phyloP scores from a whole-genome alignment of 2,113 vertebrate species.

The Scomber colias region DNA sequence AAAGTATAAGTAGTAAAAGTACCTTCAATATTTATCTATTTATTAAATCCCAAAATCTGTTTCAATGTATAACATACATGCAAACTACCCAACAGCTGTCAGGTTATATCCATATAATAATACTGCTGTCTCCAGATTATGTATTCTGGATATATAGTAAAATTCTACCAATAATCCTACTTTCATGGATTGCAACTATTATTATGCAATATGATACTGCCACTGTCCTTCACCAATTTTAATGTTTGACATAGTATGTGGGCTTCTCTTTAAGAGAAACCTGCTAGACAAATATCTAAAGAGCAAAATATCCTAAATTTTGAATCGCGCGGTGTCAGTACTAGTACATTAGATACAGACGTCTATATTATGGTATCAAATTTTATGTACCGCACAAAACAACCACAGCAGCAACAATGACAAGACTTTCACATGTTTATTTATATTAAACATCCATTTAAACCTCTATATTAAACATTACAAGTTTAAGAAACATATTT shows the following conservation, averaged over 20 bases:
- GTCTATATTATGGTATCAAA: not conserved
- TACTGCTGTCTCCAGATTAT: no score
- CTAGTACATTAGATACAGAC: rapidly evolving
- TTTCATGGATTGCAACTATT: no score
- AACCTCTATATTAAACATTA: not conserved
- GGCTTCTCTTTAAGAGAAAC: slow-evolving; percentile 78
- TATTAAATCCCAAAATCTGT: no score
- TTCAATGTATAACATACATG: no score
- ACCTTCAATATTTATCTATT: no score
- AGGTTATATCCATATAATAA: no score
- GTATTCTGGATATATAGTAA: no score
- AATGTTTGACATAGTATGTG: rapidly evolving
- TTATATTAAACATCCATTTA: not conserved
- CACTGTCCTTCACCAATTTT: not conserved
- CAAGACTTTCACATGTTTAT: rapidly evolving
- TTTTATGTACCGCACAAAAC: rapidly evolving
- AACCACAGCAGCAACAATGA: not conserved
- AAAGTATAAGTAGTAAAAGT: no score
- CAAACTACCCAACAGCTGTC: no score
- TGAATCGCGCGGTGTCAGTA: rapidly evolving
- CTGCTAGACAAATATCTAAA: slow-evolving; percentile 84
- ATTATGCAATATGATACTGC: no score
- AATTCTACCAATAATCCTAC: no score
- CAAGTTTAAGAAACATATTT: not conserved
- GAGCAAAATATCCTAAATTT: slow-evolving; percentile 54